These are phyloP conservation scores for Drosophila miranda DNA, from an alignment of 1,140 invertebrate genomes.

Conservation along the genomic window DNA sequence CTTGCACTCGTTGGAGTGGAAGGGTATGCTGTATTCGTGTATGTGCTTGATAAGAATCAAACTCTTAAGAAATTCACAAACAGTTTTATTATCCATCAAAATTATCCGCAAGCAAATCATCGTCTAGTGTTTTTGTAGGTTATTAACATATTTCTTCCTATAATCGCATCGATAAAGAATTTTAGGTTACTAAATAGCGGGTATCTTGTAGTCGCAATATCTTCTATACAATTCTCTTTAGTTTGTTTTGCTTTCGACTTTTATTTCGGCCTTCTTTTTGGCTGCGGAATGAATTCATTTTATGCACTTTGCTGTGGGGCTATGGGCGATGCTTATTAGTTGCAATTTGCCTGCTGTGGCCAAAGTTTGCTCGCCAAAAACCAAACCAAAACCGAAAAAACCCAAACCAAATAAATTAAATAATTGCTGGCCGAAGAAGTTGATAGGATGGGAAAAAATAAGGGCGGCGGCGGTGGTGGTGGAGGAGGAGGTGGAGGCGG, in stretches of 20 bases:
- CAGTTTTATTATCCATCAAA: too few relatives aligned
- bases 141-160: too few relatives aligned
- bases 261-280: conserved; percentile 42
- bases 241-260: conserved; percentile 64
- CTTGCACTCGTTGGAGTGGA: too few relatives aligned
- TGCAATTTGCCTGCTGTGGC: conserved; percentile 65
- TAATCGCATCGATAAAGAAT: too few relatives aligned
- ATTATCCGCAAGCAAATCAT: too few relatives aligned
- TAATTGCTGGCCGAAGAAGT: conserved; percentile 48
- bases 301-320: conserved; percentile 61
- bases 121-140: too few relatives aligned
- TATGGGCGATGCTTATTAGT: conserved; percentile 65
- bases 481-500: conserved; percentile 54
- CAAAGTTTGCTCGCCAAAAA: conserved; percentile 51
- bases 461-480: conserved; percentile 61
- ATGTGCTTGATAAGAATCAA: too few relatives aligned
- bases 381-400: conserved; percentile 9
- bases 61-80: too few relatives aligned
- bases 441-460: conserved; percentile 76
- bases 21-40: too few relatives aligned
- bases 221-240: conserved; percentile 4
- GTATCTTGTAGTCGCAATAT: conserved; percentile 5
- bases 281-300: conserved; percentile 57
- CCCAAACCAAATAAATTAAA: conserved; percentile 49
- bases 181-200: background rate